Base-by-base conservation (phyloP, 2,888 invertebrate genomes). In the Pandemis heparana region DNA sequence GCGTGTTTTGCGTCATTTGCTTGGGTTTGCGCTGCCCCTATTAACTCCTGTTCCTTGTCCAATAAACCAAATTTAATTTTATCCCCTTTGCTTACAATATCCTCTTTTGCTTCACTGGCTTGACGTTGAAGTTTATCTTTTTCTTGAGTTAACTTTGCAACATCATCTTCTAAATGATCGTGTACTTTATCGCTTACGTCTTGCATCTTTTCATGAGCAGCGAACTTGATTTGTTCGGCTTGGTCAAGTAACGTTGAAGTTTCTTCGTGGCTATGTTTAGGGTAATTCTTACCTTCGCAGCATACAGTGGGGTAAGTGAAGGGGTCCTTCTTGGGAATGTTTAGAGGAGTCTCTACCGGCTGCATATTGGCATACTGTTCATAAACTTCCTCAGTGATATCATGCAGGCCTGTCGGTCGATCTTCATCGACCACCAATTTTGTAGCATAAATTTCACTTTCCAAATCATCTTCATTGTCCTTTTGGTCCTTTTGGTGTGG, bases 361-460 rank as follows among this genome's bases (percentile, higher is more conserved):
- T 94, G 93, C 92, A 92, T 94, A 59, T 90, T 84, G 41, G 91
- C 91, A 70, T 94, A 94, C 71, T 92, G 90, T 41, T 91, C 89
- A 72, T 93, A 92, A 0, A 91, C 77, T 43, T 91, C 87, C 53
- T 92, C 92, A 65, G 88, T 86, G 38, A 84, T 85, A 63, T 83
- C 81, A 38, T 83, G 80, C 12, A 87, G 74, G 6, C 82, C 78
- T 9, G 85, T 80, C 59, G 78, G 82, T 69, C 85, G 85, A 14
- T 89, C 92, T 83, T 94, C 94, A 16, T 94, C 94, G 0, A 94
- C 92, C 5, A 94, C 88, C 59, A 94, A 77, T 80, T 91, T 94
- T 0, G 94, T 94, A 23, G 86, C 80, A 78, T 94, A 94, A 0
- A 94, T 85, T 75, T 90, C 80, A 70, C 81, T 90, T 73, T 86